A percentile compares a stretch with the other conserved stretches of the same genome.
Evolutionary conservation across 2,888 invertebrate genomes (phyloP).

Genomic region (Epinotia bilunana): DNA sequence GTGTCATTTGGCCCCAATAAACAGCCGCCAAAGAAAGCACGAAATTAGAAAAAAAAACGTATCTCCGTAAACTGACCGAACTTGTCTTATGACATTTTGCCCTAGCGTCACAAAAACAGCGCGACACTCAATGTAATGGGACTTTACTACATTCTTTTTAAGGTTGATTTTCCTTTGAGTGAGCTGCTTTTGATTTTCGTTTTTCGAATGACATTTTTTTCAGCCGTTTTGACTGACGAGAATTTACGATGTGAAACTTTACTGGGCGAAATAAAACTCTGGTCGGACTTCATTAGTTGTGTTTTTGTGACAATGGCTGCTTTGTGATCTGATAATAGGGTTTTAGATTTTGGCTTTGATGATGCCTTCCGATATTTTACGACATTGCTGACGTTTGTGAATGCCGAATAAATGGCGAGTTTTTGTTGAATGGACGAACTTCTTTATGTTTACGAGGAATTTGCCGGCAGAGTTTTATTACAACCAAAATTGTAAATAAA

Average conservation of each 20-base stretch:
- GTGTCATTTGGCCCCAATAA: slow-evolving; percentile 84
- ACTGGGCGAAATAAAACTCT: slow-evolving; percentile 75
- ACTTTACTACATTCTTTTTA: slow-evolving; percentile 43
- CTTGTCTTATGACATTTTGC: slow-evolving; percentile 69
- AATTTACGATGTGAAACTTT: slow-evolving; percentile 82
- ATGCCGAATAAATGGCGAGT: slow-evolving; percentile 41
- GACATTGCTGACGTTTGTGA: slow-evolving; percentile 42
- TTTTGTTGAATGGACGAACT: slow-evolving; percentile 13
- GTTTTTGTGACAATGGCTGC: slow-evolving; percentile 67
- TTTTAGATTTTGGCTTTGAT: slow-evolving; percentile 60
- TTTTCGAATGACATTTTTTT: slow-evolving; percentile 67
- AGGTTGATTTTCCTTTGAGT: slow-evolving; percentile 47
- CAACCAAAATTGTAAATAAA: not conserved
- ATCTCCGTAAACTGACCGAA: slow-evolving; percentile 77
- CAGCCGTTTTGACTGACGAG: slow-evolving; percentile 80
- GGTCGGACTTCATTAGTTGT: slow-evolving; percentile 76
- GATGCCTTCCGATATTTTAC: slow-evolving; percentile 69
- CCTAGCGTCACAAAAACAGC: slow-evolving; percentile 46
- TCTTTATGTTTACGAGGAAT: not conserved
- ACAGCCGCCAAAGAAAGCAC: slow-evolving; percentile 81
- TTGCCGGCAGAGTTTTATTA: not conserved
- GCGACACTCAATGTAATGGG: not conserved
- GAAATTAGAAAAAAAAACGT: slow-evolving; percentile 71
- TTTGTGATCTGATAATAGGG: slow-evolving; percentile 70
- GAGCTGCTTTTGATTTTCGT: slow-evolving; percentile 46